Evolutionary conservation across 2,113 vertebrate genomes (phyloP), one percentile per base, ranked within the genome.

Genomic region (Anas platyrhynchos): DNA sequence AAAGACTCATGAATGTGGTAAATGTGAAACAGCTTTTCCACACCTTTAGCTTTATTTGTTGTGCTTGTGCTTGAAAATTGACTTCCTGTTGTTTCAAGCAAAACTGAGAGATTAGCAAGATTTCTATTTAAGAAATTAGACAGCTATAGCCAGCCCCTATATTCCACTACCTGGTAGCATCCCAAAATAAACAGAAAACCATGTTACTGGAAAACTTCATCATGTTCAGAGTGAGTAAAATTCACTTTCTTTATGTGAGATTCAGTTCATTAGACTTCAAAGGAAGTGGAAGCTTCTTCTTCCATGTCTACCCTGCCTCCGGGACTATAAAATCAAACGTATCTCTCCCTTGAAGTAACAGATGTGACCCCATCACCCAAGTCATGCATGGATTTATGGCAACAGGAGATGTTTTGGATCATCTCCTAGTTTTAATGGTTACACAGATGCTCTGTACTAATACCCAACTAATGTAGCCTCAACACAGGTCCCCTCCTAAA

Each of bases 41-140:
- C 20, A 44, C 32, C 54, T 76, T 77, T 67, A 84, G 46, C 66
- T 83, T 95, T 85, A 59, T 74, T 71, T 73, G 83, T 50, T 75
- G 21, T 1, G 13, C 68, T 7, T 58, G 4, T 43, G 38, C 54
- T 72, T 83, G 72, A 90, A 96, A 89, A 74, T 46, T 56, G 78
- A 81, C 61, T 86, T 93, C 73, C 74, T 79, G n/a, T 87, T 91
- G 95, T 84, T 79, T 86, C 91, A 41, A 75, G 36, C 48, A 56
- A 10, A 10, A 50, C 1, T 4, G 8, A 88, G 26, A 89, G 76
- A 67, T 9, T 44, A 88, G 46, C 18, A 72, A 50, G 36, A 55
- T 23, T 72, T n/a, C 55, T 88, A 3, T 34, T 86, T 59, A 2
- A 44, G 43, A 54, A 15, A 62, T 29, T 29, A 69, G 43, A 75